A percentile compares a stretch with the other conserved stretches of the same genome.
phyloP scores from a whole-genome alignment of 2,888 invertebrate species.

The Glomeris marginata region DNA sequence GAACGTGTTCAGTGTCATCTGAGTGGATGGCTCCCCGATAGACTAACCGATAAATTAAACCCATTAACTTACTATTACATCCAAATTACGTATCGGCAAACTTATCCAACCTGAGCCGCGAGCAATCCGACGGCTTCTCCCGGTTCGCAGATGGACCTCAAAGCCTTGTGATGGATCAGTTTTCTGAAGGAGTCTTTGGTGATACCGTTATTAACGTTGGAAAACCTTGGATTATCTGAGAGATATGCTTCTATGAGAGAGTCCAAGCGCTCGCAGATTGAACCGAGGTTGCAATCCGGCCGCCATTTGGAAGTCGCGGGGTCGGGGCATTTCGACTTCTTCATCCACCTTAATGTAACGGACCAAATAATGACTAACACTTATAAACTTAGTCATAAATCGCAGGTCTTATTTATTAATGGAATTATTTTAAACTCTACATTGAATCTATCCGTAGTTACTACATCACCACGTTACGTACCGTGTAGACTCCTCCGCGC shows the following conservation, averaged over 20 bases:
- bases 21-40: conserved; percentile 97
- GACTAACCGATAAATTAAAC: conserved; percentile 37
- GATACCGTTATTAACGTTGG: background rate
- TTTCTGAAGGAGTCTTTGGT: conserved; percentile 40
- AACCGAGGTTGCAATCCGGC: conserved; percentile 62
- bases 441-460: no score
- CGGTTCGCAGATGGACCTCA: conserved; percentile 62
- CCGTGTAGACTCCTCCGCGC: no score
- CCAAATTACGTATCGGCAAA: background rate
- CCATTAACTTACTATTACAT: background rate
- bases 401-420: no score
- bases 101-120: conserved; percentile 73
- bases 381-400: no score
- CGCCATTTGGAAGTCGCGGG: conserved; percentile 53
- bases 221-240: conserved; percentile 27
- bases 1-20: conserved; percentile 99
- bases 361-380: no score
- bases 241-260: conserved; percentile 46
- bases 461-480: no score
- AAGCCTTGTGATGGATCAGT: conserved; percentile 57
- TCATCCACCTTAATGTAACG: background rate
- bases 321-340: conserved; percentile 34
- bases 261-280: conserved; percentile 67
- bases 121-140: conserved; percentile 94
- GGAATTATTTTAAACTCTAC: no score